These are phyloP conservation scores for Spinus olivaceus DNA, from an alignment of 2,797 vertebrate genomes.

Conservation along the genomic window DNA sequence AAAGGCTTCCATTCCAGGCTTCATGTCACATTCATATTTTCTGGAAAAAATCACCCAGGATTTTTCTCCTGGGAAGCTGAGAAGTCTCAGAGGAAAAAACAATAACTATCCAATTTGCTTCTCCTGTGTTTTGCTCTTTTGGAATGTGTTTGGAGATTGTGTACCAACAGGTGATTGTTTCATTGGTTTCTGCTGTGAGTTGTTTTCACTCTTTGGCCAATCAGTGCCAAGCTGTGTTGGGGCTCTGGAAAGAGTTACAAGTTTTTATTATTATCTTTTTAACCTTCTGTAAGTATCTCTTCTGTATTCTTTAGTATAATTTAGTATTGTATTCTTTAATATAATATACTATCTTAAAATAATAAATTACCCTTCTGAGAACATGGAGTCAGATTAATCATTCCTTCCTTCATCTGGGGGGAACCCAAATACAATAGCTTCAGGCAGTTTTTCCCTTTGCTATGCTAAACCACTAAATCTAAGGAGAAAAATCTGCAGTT, in stretches of 20 bases:
- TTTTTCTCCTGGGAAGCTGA: background rate
- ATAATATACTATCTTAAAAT: background rate
- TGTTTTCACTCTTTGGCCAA: background rate
- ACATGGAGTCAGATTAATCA: background rate
- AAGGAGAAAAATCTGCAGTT: background rate
- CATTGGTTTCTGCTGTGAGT: background rate
- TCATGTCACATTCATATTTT: background rate
- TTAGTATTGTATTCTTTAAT: background rate
- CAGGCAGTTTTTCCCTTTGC: background rate
- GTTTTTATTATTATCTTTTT: background rate
- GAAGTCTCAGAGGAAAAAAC: background rate
- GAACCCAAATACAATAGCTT: background rate
- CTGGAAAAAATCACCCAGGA: background rate
- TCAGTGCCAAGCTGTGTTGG: background rate
- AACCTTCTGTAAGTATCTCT: background rate
- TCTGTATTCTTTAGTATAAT: background rate
- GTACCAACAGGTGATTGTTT: background rate
- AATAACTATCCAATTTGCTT: background rate
- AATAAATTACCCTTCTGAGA: background rate
- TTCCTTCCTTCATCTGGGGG: background rate
- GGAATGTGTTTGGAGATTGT: background rate
- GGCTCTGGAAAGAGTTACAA: background rate
- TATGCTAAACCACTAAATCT: background rate
- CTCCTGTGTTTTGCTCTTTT: background rate
- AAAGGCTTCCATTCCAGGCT: conserved; percentile 13